Conservation (phyloP, 2,797 vertebrate species). For the Clangula hyemalis region DNA sequence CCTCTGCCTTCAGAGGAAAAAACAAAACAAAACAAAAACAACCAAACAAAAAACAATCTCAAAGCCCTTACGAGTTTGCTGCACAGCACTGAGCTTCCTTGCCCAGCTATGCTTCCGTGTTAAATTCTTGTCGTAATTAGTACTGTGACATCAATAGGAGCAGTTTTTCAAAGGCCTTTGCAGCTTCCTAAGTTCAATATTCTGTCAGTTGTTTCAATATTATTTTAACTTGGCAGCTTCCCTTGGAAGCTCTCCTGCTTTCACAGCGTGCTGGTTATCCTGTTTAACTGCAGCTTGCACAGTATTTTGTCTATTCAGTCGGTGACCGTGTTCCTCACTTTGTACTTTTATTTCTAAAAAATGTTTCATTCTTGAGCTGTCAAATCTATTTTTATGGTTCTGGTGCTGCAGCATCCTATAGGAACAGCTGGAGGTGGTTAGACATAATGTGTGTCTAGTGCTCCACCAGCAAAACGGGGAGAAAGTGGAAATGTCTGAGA, state of each 20-base stretch:
- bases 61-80: not conserved
- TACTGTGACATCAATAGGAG: not conserved
- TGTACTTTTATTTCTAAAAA: not conserved
- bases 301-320: not conserved
- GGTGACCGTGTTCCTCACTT: not conserved
- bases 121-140: not conserved
- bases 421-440: not conserved
- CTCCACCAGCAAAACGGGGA: not conserved
- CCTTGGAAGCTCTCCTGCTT: not conserved
- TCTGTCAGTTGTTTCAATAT: not conserved
- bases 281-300: not conserved
- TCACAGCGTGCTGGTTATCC: not conserved
- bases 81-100: not conserved
- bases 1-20: not conserved
- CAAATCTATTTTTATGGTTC: not conserved
- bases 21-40: too few relatives aligned
- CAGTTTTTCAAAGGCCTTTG: not conserved
- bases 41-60: not conserved
- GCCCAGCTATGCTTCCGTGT: not conserved
- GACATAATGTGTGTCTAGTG: not conserved
- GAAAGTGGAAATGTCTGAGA: not conserved
- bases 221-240: slow-evolving; percentile 16
- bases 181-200: not conserved
- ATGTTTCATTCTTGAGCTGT: not conserved
- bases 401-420: not conserved